These are phyloP conservation scores for Tanaodytes sp. DNA, from an alignment of 2,888 invertebrate species.

Conservation along the genomic window DNA sequence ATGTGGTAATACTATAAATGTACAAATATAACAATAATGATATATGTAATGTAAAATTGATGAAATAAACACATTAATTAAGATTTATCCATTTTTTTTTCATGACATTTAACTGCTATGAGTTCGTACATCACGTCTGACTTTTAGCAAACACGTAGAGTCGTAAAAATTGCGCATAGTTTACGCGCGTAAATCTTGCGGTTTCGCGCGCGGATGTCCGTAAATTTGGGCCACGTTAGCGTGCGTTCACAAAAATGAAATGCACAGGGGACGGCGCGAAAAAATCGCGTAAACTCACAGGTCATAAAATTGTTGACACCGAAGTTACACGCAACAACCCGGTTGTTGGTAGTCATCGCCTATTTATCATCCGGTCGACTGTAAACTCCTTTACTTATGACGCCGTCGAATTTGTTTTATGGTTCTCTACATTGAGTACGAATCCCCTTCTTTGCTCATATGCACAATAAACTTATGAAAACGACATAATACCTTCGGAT, in stretches of 20 bases:
- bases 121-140: slow-evolving; percentile 52
- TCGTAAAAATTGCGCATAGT: slow-evolving; percentile 62
- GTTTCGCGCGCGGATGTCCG: slow-evolving; percentile 42
- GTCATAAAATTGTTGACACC: slow-evolving; percentile 54
- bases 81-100: too few relatives aligned
- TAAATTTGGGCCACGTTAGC: slow-evolving; percentile 43
- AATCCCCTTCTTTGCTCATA: slow-evolving; percentile 10
- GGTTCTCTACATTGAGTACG: slow-evolving; percentile 31
- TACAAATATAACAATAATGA: too few relatives aligned
- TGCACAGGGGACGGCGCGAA: slow-evolving; percentile 40
- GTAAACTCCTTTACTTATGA: slow-evolving; percentile 34
- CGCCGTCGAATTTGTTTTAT: slow-evolving; percentile 43
- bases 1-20: too few relatives aligned
- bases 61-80: too few relatives aligned
- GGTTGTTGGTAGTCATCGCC: slow-evolving; percentile 32
- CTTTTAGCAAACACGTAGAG: slow-evolving; percentile 57
- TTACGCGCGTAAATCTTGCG: slow-evolving; percentile 54
- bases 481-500: slow-evolving; percentile 3
- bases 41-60: too few relatives aligned
- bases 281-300: slow-evolving; percentile 44
- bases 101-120: too few relatives aligned
- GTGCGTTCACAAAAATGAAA: slow-evolving; percentile 55
- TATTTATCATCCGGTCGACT: slow-evolving; percentile 24
- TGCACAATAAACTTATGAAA: slow-evolving; percentile 20
- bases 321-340: slow-evolving; percentile 38